These are phyloP conservation scores for Pemphigus obesinymphae DNA, from an alignment of 1,140 invertebrate genomes.

Conservation along the genomic window DNA sequence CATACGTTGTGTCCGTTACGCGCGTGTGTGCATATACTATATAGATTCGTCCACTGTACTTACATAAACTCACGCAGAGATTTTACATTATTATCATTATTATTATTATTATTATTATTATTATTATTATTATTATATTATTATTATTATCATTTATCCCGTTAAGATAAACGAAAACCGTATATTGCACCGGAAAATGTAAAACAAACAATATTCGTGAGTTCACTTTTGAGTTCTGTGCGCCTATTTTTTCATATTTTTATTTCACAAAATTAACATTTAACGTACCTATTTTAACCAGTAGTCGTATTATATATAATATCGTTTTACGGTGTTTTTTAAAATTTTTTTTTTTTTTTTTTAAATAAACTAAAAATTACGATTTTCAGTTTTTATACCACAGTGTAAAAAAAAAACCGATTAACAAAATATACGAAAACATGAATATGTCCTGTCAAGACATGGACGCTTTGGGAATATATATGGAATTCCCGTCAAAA, in stretches of 20 bases:
- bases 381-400: background rate
- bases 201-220: too few relatives aligned
- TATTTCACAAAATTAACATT: too few relatives aligned
- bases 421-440: background rate
- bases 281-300: too few relatives aligned
- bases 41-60: background rate
- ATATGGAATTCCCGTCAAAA: constrained; percentile 28
- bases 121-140: background rate
- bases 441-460: constrained; percentile 31
- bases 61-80: background rate
- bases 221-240: background rate
- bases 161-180: background rate
- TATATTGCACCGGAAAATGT: background rate
- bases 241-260: background rate
- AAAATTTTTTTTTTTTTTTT: background rate
- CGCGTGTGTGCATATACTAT: background rate
- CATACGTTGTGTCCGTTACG: background rate
- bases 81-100: background rate
- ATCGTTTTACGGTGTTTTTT: background rate
- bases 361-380: background rate
- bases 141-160: background rate
- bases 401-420: background rate
- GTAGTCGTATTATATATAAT: too few relatives aligned
- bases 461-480: constrained; percentile 22
- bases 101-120: background rate